phyloP scores from a whole-genome alignment of 2,888 invertebrate species.

The Ametastegia equiseti region DNA sequence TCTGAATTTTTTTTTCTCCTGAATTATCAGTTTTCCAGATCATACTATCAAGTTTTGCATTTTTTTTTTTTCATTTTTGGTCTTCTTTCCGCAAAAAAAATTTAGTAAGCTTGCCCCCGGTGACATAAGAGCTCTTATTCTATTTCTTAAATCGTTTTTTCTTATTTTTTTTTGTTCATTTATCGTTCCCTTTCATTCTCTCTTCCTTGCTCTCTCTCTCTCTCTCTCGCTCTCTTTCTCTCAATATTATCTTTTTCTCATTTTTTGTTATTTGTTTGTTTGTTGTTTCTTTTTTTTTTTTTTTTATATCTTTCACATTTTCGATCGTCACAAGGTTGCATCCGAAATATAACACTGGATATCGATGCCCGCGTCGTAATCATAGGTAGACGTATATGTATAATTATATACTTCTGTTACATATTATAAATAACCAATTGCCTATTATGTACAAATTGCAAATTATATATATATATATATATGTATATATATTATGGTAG shows the following conservation, averaged over 20 bases:
- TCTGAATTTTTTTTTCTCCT: slow-evolving; percentile 13
- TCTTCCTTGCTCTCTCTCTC: slow-evolving; percentile 44
- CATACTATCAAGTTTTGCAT: no score
- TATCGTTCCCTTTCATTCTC: slow-evolving; percentile 27
- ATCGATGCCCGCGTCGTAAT: slow-evolving; percentile 15
- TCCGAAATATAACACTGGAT: slow-evolving; percentile 46
- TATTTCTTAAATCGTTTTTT: neutral
- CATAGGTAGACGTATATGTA: neutral
- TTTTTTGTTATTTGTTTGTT: no score
- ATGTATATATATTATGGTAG: neutral
- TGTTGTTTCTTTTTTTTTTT: slow-evolving; percentile 52
- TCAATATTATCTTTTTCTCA: neutral
- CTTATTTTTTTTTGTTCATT: slow-evolving; percentile 36
- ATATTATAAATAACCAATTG: slow-evolving; percentile 42
- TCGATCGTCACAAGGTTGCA: slow-evolving; percentile 45
- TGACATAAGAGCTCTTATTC: slow-evolving; percentile 1
- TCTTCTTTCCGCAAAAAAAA: neutral
- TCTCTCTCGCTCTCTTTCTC: slow-evolving; percentile 34
- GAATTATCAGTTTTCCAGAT: no score
- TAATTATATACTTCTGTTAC: slow-evolving; percentile 19
- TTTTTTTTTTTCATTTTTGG: neutral
- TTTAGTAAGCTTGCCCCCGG: neutral
- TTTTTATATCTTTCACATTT: slow-evolving; percentile 52
- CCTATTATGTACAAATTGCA: slow-evolving; percentile 47
- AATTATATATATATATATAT: slow-evolving; percentile 18